phyloP scores from a whole-genome alignment of 2,113 vertebrate species.

The Collichthys lucidus region DNA sequence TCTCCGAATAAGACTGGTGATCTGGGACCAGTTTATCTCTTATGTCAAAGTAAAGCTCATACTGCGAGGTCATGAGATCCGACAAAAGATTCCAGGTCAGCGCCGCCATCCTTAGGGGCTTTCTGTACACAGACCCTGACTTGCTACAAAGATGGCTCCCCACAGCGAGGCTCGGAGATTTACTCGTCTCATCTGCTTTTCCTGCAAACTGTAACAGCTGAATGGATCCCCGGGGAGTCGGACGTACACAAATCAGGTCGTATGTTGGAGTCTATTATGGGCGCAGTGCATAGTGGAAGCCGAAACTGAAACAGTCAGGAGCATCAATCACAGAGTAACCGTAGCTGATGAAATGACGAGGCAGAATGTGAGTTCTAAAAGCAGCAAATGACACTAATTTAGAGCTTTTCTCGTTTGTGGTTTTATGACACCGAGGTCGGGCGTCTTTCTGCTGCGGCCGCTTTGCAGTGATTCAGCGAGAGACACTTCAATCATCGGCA shows the following conservation, averaged over 20 bases:
- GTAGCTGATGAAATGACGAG: constrained; percentile 68
- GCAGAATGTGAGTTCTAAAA: constrained; percentile 62
- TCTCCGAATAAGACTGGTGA: constrained; percentile 30
- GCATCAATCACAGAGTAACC: constrained; percentile 65
- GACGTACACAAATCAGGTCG: constrained; percentile 72
- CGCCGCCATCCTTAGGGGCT: constrained; percentile 33
- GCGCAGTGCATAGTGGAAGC: constrained; percentile 53
- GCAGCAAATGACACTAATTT: constrained; percentile 69
- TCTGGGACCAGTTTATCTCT: constrained; percentile 55
- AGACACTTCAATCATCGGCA: constrained; percentile 55
- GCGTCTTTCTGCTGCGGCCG: constrained; percentile 38
- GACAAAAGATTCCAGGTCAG: constrained; percentile 50
- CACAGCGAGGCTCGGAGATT: constrained; percentile 75
- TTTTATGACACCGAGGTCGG: constrained; percentile 43
- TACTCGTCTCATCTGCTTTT: constrained; percentile 83
- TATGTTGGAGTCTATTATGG: constrained; percentile 70
- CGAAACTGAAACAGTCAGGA: constrained; percentile 51
- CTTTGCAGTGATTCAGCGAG: constrained; percentile 48
- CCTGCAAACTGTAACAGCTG: constrained; percentile 75
- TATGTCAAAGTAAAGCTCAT: constrained; percentile 49
- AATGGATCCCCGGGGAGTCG: constrained; percentile 70
- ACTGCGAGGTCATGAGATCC: constrained; percentile 49
- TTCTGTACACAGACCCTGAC: constrained; percentile 46
- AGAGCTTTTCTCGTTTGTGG: constrained; percentile 60
- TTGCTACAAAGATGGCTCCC: constrained; percentile 75